Base-by-base conservation (phyloP, 2,113 vertebrate species). In the Phalacrocorax pelagicus region DNA sequence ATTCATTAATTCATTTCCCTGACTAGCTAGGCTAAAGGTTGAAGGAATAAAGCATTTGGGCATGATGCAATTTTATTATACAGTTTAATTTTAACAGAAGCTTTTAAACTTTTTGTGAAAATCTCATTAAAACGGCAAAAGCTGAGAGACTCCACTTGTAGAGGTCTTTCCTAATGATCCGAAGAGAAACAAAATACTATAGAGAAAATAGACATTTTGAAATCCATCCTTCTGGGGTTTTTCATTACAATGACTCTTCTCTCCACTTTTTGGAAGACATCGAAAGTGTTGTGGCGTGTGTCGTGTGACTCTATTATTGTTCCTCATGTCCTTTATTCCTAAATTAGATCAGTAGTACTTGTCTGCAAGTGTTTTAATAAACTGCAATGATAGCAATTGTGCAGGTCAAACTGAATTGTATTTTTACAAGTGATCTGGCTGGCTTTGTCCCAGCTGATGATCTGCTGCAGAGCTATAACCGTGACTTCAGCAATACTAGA, bases 1-100 rank as follows among this genome's bases (percentile, higher is more conserved):
- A 72, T 91, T 96, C 65, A 61, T 95, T 96, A 89, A 81, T 96
- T 96, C 77, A 82, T 97, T 96, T 95, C 77, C 70, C 34, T 81
- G 66, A 74, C 49, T 91, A 80, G 38, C 42, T 85, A 88, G 79
- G 71, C 65, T 91, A 95, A 92, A 95, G 70, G 87, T 66, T 87
- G 74, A 91, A 86, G 47, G 55, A 86, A 81, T 86, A 69, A 73
- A 81, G 20, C 62, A 47, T 92, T 73, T 74, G 32, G 15, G 20
- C 12, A 15, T 51, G 47, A 72, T 69, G 85, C 46, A 78, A 30
- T 93, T 96, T 69, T 69, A 69, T 87, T 90, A 51, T 61, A 49
- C 17, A 30, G 15, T 83, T 84, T 49, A 3, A 2, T 82, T 95
- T 83, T 83, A 90, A 51, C 40, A 58, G 51, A 93, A 82, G 27